phyloP scores from a whole-genome alignment of 2,888 invertebrate genomes.

The Diaperis boleti region DNA sequence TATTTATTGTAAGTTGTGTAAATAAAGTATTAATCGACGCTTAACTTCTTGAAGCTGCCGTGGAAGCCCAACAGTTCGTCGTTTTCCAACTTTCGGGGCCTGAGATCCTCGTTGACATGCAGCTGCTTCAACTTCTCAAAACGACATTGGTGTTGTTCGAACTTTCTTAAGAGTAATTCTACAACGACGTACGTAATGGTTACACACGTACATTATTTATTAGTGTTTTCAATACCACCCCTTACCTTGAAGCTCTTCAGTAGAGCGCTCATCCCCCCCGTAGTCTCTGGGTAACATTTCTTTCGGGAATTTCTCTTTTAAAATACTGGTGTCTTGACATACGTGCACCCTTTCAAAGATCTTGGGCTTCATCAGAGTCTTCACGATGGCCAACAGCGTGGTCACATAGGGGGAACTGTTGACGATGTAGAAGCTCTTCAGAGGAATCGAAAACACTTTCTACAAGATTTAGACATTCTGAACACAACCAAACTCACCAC shows the following conservation, averaged over 20 bases:
- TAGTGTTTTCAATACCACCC: too few relatives aligned
- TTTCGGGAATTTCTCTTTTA: conserved; percentile 42
- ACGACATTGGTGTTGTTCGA: conserved; percentile 46
- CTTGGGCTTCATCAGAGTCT: conserved; percentile 65
- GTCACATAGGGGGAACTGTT: conserved; percentile 63
- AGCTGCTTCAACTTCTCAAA: conserved; percentile 47
- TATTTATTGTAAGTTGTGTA: conserved; percentile 37
- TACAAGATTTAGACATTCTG: conserved; percentile 56
- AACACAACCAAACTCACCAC: conserved; percentile 60
- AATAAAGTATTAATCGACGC: conserved; percentile 51
- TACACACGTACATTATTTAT: too few relatives aligned
- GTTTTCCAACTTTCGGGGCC: conserved; percentile 47
- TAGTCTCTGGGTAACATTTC: conserved; percentile 47
- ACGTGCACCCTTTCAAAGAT: conserved; percentile 62
- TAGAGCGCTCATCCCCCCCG: conserved; percentile 58
- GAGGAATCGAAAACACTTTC: conserved; percentile 62
- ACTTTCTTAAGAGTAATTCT: conserved; percentile 49
- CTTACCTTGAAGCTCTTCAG: conserved; percentile 72
- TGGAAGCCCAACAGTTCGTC: conserved; percentile 55
- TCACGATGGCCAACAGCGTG: conserved; percentile 62
- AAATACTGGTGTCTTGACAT: conserved; percentile 40
- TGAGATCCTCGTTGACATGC: conserved; percentile 49
- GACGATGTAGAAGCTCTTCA: conserved; percentile 66
- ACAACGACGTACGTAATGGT: too few relatives aligned
- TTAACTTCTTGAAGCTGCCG: conserved; percentile 55